Base-by-base conservation (phyloP, 35 echinoderm and acorn worm genomes). In the Nesometra sesokonis region DNA sequence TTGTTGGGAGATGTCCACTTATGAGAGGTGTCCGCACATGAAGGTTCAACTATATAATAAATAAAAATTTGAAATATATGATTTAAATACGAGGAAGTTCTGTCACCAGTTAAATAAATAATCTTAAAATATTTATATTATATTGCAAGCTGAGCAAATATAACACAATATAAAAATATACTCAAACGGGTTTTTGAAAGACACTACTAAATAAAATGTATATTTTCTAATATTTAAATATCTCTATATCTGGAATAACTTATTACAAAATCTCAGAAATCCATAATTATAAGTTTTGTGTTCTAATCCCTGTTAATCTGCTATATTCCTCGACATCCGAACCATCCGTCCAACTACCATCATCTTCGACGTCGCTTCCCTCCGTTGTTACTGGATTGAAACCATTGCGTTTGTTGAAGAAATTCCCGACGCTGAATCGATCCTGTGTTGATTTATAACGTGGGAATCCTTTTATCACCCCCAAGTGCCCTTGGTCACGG, bases 301-400 rank as follows among this genome's bases (percentile, higher is more conserved):
- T 90, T 33, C 87, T 91, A 34, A 90, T 99, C 3, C 84, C 77
- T 78, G 92, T 93, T 27, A 99, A 47, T 39, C 91, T 93, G 37
- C 92, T 99, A 85, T 94, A 99, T 57, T 99, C 96, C 30, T 99
- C 96, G 27, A 99, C 87, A 46, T 99, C 96, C 0, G 96, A 99
- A 32, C 94, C 96, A 47, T 94, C 96, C 33, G 90, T 99, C 92
- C 92, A 94, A 36, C 86, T 94, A 4, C 85, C 88, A 0, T 78
- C 92, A 83, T 83, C 81, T 35, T 94, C 92, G 13, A 88, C 88
- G 35, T 99, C 96, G 38, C 90, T 94, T 17, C 94, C 96, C 29
- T 99, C 96, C 5, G 96, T 99, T 39, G 84, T 91, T n/a, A 99
- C 92, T 36, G 94, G 92, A 9, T 84, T 94, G 79, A 99, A 99